Conservation (phyloP, 2,888 invertebrate genomes). For the Adelphocoris suturalis region DNA sequence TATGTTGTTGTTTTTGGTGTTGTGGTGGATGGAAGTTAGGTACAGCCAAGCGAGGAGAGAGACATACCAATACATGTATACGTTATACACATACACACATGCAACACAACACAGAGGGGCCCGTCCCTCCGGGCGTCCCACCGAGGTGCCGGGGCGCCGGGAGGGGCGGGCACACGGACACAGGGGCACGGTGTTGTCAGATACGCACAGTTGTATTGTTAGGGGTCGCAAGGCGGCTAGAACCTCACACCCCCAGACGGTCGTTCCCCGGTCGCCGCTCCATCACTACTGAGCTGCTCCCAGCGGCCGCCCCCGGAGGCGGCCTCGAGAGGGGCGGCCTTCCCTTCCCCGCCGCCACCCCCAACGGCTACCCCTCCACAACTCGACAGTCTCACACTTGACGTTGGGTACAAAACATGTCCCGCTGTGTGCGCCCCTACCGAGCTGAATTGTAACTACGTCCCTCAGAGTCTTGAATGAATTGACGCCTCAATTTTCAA, state of each 20-base stretch:
- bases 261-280: slow-evolving; percentile 60
- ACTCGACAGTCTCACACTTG: no score
- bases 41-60: slow-evolving; percentile 38
- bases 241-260: slow-evolving; percentile 62
- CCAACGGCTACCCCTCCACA: no score
- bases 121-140: slow-evolving; percentile 45
- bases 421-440: no score
- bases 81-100: slow-evolving; percentile 5
- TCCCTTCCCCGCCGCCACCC: no score
- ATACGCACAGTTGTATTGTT: slow-evolving; percentile 59
- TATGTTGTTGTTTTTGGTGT: background rate
- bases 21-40: background rate
- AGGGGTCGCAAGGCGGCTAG: slow-evolving; percentile 56
- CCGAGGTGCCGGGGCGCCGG: background rate
- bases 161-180: slow-evolving; percentile 15
- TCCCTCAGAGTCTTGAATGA: no score
- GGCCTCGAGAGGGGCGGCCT: no score
- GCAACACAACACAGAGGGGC: slow-evolving; percentile 57
- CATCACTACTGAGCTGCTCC: slow-evolving; percentile 57
- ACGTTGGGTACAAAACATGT: no score
- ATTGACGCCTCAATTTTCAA: no score
- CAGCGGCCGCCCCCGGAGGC: slow-evolving; percentile 49
- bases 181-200: slow-evolving; percentile 50
- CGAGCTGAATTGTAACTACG: no score
- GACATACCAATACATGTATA: background rate